phyloP scores from a whole-genome alignment of 2,888 invertebrate genomes.

The Carterocephalus palaemon region DNA sequence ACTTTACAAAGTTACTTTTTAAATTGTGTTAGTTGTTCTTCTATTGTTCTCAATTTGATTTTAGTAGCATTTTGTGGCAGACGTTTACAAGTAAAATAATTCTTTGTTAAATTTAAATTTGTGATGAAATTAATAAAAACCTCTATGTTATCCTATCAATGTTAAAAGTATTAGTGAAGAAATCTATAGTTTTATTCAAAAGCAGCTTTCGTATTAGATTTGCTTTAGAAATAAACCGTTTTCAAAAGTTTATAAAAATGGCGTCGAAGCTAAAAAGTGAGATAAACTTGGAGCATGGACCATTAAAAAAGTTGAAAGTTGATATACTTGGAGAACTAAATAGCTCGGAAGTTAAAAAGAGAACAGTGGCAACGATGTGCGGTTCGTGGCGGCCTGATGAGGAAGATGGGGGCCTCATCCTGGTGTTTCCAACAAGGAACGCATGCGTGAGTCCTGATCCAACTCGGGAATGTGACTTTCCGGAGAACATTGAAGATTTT shows the following conservation, averaged over 20 bases:
- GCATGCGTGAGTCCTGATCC: conserved; percentile 68
- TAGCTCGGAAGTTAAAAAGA: conserved; percentile 32
- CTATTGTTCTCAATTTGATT: no score
- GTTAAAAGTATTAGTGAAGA: conserved; percentile 5
- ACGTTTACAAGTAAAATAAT: no score
- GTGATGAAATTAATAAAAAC: no score
- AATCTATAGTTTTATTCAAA: background rate
- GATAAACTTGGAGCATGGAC: conserved; percentile 41
- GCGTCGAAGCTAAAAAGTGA: conserved; percentile 47
- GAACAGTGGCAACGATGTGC: conserved; percentile 74
- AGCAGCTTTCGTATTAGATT: no score
- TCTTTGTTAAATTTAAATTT: no score
- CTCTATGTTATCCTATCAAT: conserved; percentile 4
- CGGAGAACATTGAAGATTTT: conserved; percentile 72
- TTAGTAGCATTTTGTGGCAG: no score
- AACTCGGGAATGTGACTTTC: conserved; percentile 57
- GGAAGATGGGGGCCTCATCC: conserved; percentile 65
- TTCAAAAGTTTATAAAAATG: conserved; percentile 40
- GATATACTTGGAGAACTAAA: conserved; percentile 29
- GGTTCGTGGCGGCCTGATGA: conserved; percentile 73
- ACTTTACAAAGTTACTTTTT: no score
- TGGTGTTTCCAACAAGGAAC: conserved; percentile 61
- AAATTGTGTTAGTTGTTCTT: no score
- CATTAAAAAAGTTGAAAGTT: conserved; percentile 57
- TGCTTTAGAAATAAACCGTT: no score